Conservation (phyloP, 2,113 vertebrate species). For the Empidonax alnorum region DNA sequence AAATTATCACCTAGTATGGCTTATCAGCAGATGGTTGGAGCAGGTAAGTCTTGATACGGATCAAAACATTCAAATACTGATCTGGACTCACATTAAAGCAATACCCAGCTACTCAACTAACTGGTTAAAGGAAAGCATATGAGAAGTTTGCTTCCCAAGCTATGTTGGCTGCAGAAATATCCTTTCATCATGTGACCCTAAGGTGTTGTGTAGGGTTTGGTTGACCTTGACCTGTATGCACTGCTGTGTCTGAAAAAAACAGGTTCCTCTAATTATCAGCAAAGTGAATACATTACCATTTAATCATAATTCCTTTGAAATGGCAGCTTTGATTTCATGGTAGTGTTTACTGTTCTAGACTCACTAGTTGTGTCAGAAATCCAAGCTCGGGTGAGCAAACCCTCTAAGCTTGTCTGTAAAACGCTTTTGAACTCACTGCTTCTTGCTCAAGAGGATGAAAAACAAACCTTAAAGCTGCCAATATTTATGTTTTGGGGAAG, state of each 20-base stretch:
- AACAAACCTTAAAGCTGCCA: conserved; percentile 27
- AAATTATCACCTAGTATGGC: neutral
- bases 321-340: conserved; percentile 18
- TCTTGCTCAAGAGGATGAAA: conserved; percentile 54
- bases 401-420: conserved; percentile 25
- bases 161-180: neutral
- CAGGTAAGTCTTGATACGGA: neutral
- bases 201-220: neutral
- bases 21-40: neutral
- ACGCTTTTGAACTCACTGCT: conserved; percentile 58
- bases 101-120: neutral
- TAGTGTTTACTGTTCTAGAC: conserved; percentile 34
- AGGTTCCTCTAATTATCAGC: neutral
- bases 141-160: neutral
- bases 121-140: neutral
- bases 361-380: conserved; percentile 41
- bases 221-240: neutral
- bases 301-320: conserved; percentile 31
- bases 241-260: neutral
- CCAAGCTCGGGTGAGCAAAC: conserved; percentile 19
- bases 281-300: neutral
- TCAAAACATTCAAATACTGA: neutral
- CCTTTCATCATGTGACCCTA: neutral
- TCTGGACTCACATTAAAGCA: neutral
- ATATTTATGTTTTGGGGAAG: conserved; percentile 48